Conservation (phyloP, 2,888 invertebrate genomes). For the Nemapogon koenigi region DNA sequence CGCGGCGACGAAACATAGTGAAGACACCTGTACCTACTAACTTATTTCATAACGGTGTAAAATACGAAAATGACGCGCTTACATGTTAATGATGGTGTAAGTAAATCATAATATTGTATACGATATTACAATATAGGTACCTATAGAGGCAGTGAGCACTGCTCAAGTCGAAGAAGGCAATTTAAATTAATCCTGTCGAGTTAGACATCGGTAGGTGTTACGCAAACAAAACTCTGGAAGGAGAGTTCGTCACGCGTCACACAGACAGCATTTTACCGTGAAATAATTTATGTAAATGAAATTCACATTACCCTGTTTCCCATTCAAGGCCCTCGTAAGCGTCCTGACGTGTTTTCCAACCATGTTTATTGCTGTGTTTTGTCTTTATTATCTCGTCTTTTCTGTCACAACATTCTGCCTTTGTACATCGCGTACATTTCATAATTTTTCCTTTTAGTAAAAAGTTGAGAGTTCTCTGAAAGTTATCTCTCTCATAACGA, state of each 20-base stretch:
- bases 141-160: no score
- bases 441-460: conserved; percentile 39
- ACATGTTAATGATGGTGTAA: no score
- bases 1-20: no score
- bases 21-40: no score
- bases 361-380: conserved; percentile 49
- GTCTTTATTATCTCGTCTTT: conserved; percentile 45
- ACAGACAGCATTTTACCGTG: conserved; percentile 37
- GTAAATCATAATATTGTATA: no score
- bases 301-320: conserved; percentile 53
- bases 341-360: conserved; percentile 42
- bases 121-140: no score
- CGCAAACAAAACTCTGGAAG: conserved; percentile 37
- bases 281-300: conserved; percentile 60
- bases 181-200: conserved; percentile 42
- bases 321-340: conserved; percentile 34
- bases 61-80: no score
- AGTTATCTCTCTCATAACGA: no score
- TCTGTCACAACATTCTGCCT: conserved; percentile 33
- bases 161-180: conserved; percentile 16
- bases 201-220: conserved; percentile 27
- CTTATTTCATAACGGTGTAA: no score
- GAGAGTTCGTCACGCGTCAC: conserved; percentile 25
- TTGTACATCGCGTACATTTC: conserved; percentile 28
- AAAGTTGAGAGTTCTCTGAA: no score